Evolutionary conservation across 2,797 vertebrate genomes (phyloP).

Genomic region (Halcyon chelicuti): DNA sequence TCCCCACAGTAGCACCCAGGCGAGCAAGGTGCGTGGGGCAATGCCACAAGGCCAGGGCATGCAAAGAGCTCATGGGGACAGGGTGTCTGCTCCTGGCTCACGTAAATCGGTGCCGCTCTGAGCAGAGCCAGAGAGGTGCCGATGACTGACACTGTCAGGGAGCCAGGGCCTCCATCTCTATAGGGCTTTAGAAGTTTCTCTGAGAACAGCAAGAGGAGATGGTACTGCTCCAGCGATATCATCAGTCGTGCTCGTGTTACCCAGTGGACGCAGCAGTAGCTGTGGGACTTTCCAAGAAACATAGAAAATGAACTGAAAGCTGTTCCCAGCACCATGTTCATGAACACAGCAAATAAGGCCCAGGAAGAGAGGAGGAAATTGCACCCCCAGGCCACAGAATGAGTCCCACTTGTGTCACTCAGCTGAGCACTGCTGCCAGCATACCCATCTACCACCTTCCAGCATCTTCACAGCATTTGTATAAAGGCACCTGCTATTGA

Average conservation of each 20-base stretch:
- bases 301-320: neutral
- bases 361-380: neutral
- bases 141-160: fast-evolving
- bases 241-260: fast-evolving
- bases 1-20: neutral
- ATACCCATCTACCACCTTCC: neutral
- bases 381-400: fast-evolving
- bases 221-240: neutral
- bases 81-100: neutral
- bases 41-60: neutral
- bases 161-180: neutral
- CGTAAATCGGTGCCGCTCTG: fast-evolving
- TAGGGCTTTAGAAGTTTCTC: neutral
- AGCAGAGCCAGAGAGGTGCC: fast-evolving
- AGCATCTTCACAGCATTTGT: neutral
- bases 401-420: neutral
- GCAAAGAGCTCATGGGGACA: fast-evolving
- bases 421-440: fast-evolving
- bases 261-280: fast-evolving
- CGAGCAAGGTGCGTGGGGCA: fast-evolving
- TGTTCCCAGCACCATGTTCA: neutral
- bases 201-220: fast-evolving
- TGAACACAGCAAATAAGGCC: neutral
- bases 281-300: neutral
- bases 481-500: neutral